These are phyloP conservation scores for Setophaga kirtlandii DNA, from an alignment of 2,113 vertebrate genomes.

Conservation along the genomic window DNA sequence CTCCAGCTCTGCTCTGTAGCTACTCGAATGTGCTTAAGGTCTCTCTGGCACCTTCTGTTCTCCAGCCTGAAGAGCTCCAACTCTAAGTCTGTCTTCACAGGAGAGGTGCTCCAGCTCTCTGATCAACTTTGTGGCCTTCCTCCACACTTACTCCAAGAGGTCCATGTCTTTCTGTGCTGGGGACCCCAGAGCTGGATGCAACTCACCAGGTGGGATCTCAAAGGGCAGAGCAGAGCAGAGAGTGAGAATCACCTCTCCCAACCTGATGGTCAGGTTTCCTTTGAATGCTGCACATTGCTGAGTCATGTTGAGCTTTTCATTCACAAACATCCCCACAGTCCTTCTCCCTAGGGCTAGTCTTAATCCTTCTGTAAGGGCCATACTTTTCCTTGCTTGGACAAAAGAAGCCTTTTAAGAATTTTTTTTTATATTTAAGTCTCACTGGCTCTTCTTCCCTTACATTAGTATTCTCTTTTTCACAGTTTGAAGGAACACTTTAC, in stretches of 20 bases:
- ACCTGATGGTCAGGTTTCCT: background rate
- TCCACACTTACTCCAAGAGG: background rate
- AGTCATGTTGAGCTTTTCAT: background rate
- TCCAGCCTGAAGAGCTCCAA: background rate
- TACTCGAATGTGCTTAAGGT: background rate
- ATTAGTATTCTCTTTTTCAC: background rate
- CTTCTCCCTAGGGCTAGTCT: background rate
- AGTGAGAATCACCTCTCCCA: background rate
- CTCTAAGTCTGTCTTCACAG: background rate
- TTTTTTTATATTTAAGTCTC: background rate
- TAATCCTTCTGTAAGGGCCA: background rate
- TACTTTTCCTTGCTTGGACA: background rate
- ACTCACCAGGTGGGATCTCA: background rate
- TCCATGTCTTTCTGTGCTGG: background rate
- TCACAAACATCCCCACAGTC: background rate
- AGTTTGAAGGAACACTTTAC: background rate
- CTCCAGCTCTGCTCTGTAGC: background rate
- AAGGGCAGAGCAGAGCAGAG: background rate
- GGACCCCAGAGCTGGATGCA: background rate
- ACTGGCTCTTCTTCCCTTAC: background rate
- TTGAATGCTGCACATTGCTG: rapidly evolving
- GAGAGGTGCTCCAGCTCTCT: background rate
- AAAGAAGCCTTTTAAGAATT: background rate
- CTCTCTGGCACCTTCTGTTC: background rate
- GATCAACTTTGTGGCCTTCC: background rate